A percentile compares a stretch with the other conserved stretches of the same genome.
phyloP scores from a whole-genome alignment of 2,113 vertebrate genomes.

The Hypomesus transpacificus region DNA sequence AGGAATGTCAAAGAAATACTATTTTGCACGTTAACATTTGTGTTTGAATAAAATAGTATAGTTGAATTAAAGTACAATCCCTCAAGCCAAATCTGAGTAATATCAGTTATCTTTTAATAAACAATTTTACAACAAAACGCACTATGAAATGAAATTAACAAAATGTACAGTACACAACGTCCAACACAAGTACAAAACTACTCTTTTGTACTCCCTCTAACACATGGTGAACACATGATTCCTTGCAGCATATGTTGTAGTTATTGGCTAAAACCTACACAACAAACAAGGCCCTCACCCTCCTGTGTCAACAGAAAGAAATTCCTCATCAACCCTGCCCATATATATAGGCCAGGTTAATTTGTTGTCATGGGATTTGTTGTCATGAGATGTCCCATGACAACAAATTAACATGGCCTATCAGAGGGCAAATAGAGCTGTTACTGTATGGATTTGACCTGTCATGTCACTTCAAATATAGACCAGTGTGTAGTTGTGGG shows the following conservation, averaged over 20 bases:
- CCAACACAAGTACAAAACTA: slow-evolving; percentile 23
- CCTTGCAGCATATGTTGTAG: slow-evolving; percentile 9
- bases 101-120: slow-evolving; percentile 29
- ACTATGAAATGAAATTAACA: slow-evolving; percentile 22
- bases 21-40: slow-evolving; percentile 8
- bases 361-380: too few species aligned
- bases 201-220: slow-evolving; percentile 8
- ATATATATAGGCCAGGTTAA: too few species aligned
- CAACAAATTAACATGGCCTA: too few species aligned
- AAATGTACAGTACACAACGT: slow-evolving; percentile 24
- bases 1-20: slow-evolving; percentile 41
- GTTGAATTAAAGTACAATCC: not conserved
- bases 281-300: not conserved
- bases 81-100: not conserved
- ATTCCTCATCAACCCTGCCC: too few species aligned
- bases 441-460: not conserved
- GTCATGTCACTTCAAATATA: too few species aligned
- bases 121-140: slow-evolving; percentile 21
- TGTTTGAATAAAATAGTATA: too few species aligned
- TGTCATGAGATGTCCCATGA: too few species aligned
- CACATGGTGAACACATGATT: slow-evolving; percentile 9
- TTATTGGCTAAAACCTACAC: slow-evolving; percentile 2
- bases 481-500: too few species aligned
- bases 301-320: too few species aligned
- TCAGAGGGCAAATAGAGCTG: not conserved